Conservation (phyloP, 2,113 vertebrate genomes). For the Oxygymnocypris stewartii region DNA sequence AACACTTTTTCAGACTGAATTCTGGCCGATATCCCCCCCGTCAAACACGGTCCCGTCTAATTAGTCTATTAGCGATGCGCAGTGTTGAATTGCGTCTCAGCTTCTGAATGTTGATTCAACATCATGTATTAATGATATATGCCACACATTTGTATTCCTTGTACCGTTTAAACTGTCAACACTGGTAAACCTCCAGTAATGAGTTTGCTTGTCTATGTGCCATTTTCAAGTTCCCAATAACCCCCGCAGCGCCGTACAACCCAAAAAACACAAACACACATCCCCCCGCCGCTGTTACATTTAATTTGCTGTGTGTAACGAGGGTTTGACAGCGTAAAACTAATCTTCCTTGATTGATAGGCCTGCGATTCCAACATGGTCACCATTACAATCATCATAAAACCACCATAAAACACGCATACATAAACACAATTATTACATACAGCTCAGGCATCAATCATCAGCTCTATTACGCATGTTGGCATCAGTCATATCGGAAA, state of each 20-base stretch:
- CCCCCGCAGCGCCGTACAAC: neutral
- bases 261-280: neutral
- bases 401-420: conserved; percentile 30
- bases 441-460: conserved; percentile 42
- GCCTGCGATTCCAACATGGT: conserved; percentile 43
- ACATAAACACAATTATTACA: conserved; percentile 42
- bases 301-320: neutral
- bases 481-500: conserved; percentile 15
- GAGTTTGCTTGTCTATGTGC: neutral
- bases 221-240: neutral
- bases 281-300: neutral
- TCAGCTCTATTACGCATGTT: conserved; percentile 24
- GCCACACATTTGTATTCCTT: neutral
- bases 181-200: conserved; percentile 5
- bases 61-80: neutral
- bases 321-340: conserved; percentile 36
- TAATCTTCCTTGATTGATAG: conserved; percentile 36
- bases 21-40: neutral
- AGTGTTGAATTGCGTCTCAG: neutral
- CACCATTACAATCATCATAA: conserved; percentile 49
- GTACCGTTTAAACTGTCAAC: neutral
- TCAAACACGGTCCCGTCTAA: neutral
- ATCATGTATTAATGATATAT: neutral
- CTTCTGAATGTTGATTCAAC: neutral
- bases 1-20: neutral